Percentiles rank a stretch among this genome's conserved stretches.
Evolutionary conservation across 2,888 invertebrate species (phyloP).

Genomic region (Electrophaes corylata): DNA sequence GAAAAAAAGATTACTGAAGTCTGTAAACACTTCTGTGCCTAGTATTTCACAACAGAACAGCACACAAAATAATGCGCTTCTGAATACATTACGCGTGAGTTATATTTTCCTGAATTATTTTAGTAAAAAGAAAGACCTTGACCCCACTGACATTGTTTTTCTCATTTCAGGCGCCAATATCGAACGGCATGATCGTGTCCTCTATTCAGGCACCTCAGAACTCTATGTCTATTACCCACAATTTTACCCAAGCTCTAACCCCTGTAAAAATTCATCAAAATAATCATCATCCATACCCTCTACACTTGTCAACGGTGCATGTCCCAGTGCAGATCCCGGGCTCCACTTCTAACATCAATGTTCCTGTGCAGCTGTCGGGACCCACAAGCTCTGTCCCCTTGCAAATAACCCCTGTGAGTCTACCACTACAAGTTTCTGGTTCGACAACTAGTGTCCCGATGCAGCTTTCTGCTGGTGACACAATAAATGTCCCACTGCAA

Average conservation of each 20-base stretch:
- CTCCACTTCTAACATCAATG: conserved; percentile 75
- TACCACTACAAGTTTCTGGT: conserved; percentile 73
- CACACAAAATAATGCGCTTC: conserved; percentile 74
- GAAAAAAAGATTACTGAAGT: conserved; percentile 80
- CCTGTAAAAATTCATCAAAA: conserved; percentile 73
- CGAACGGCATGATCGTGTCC: conserved; percentile 81
- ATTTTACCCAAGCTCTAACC: conserved; percentile 74
- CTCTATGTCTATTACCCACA: conserved; percentile 75
- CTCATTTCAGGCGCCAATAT: conserved; percentile 76
- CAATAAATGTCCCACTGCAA: conserved; percentile 77
- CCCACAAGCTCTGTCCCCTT: conserved; percentile 68
- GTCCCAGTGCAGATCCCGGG: conserved; percentile 80
- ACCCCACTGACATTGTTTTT: conserved; percentile 60
- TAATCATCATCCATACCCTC: conserved; percentile 68
- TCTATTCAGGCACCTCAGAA: conserved; percentile 77
- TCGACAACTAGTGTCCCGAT: conserved; percentile 73
- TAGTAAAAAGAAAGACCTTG: conserved; percentile 43
- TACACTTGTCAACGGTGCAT: conserved; percentile 77
- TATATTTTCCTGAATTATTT: conserved; percentile 41
- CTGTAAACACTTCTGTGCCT: conserved; percentile 60
- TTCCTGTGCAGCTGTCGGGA: conserved; percentile 75
- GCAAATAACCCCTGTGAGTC: conserved; percentile 74
- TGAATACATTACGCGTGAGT: conserved; percentile 80
- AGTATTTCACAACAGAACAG: conserved; percentile 63
- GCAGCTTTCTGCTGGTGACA: conserved; percentile 74